phyloP scores from a whole-genome alignment of 2,888 invertebrate genomes.

The Volucella inflata region DNA sequence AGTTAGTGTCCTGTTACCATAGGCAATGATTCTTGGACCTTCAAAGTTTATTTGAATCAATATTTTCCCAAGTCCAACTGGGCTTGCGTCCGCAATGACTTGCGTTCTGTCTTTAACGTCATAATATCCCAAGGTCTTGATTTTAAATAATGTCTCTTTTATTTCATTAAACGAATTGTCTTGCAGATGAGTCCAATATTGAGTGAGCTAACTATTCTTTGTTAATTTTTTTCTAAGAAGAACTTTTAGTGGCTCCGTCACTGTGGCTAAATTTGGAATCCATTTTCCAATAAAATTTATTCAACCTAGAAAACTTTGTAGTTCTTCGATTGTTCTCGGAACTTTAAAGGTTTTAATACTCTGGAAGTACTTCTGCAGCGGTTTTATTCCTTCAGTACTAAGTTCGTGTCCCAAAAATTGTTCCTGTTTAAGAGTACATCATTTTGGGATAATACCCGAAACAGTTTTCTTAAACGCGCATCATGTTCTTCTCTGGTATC shows the following conservation, averaged over 20 bases:
- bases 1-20: constrained; percentile 81
- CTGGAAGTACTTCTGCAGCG: constrained; percentile 63
- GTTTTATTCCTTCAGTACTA: constrained; percentile 77
- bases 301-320: constrained; percentile 51
- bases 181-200: constrained; percentile 29
- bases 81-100: constrained; percentile 79
- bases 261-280: constrained; percentile 50
- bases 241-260: constrained; percentile 53
- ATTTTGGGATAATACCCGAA: constrained; percentile 23
- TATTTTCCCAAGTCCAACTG: constrained; percentile 79
- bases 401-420: constrained; percentile 79
- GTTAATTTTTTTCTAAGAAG: constrained; percentile 35
- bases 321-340: constrained; percentile 46
- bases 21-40: constrained; percentile 79
- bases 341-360: constrained; percentile 32
- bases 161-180: constrained; percentile 24
- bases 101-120: constrained; percentile 77
- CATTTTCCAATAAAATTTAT: constrained; percentile 59
- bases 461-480: constrained; percentile 22
- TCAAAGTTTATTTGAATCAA: constrained; percentile 77
- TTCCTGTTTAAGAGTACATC: constrained; percentile 35
- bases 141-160: constrained; percentile 43
- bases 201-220: constrained; percentile 28
- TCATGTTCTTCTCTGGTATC: too few species aligned
- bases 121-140: constrained; percentile 77